These are phyloP conservation scores for Misgurnus anguillicaudatus DNA, from an alignment of 2,113 vertebrate genomes.

Conservation along the genomic window DNA sequence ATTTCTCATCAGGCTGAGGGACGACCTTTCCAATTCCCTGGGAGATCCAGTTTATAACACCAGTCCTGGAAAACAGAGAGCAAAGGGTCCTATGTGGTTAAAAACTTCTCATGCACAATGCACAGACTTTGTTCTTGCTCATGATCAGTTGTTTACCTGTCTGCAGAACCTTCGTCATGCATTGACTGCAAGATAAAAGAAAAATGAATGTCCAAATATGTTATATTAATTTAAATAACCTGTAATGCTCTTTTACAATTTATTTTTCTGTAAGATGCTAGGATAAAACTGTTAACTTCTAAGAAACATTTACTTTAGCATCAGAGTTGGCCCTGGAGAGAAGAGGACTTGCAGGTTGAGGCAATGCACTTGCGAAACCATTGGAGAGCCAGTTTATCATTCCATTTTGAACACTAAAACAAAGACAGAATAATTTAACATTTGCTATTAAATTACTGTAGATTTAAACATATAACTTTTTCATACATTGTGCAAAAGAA, in stretches of 20 bases:
- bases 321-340: slow-evolving; percentile 56
- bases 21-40: slow-evolving; percentile 83
- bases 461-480: background rate
- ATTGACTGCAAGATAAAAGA: slow-evolving; percentile 15
- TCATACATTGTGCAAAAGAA: background rate
- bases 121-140: background rate
- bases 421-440: background rate
- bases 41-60: slow-evolving; percentile 82
- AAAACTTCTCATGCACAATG: background rate
- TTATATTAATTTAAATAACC: no score
- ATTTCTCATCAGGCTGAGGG: slow-evolving; percentile 78
- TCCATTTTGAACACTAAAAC: slow-evolving; percentile 65
- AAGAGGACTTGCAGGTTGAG: slow-evolving; percentile 66
- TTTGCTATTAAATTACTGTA: background rate
- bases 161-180: slow-evolving; percentile 36
- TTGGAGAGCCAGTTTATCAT: slow-evolving; percentile 76
- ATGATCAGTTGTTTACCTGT: slow-evolving; percentile 34
- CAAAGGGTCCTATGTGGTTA: no score
- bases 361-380: slow-evolving; percentile 68
- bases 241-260: no score
- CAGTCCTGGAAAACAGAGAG: slow-evolving; percentile 58
- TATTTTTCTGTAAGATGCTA: no score
- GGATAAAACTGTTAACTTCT: no score
- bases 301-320: slow-evolving; percentile 50
- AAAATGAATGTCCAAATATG: background rate